Evolutionary conservation across 1,140 invertebrate genomes (phyloP).

Genomic region (Diachasma alloeum): DNA sequence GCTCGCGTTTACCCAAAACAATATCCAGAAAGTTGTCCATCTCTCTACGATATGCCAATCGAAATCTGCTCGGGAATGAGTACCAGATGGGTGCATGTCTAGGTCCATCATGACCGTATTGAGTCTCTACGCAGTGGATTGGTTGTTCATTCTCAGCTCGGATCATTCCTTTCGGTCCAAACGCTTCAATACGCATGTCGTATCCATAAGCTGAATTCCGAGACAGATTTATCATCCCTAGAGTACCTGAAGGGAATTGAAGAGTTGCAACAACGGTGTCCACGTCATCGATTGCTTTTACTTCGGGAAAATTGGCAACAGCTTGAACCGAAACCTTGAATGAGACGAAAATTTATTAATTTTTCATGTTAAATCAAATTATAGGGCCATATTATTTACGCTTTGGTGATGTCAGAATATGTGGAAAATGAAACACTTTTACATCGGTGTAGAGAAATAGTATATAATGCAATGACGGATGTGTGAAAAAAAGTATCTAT

Average conservation of each 20-base stretch:
- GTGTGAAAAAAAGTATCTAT: too few relatives aligned
- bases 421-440: too few relatives aligned
- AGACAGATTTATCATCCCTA: constrained; percentile 73
- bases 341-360: neutral
- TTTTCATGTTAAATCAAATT: neutral
- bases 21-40: constrained; percentile 75
- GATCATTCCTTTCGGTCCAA: constrained; percentile 70
- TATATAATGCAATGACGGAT: too few relatives aligned
- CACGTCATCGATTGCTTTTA: constrained; percentile 70
- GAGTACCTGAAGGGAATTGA: constrained; percentile 71
- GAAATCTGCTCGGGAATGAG: constrained; percentile 72
- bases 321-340: constrained; percentile 65
- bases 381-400: too few relatives aligned
- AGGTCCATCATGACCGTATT: constrained; percentile 58
- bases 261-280: constrained; percentile 73
- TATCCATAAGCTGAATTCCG: constrained; percentile 73
- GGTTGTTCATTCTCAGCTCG: constrained; percentile 69
- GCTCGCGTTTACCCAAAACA: constrained; percentile 59
- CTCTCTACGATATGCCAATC: constrained; percentile 68
- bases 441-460: too few relatives aligned
- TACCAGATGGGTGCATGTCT: constrained; percentile 68
- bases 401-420: too few relatives aligned
- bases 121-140: constrained; percentile 58
- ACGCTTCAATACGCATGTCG: constrained; percentile 76
- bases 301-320: constrained; percentile 68